A percentile compares a stretch with the other conserved stretches of the same genome.
Conservation (phyloP, 2,797 vertebrate genomes). For the Pseudomugil tenellus region DNA sequence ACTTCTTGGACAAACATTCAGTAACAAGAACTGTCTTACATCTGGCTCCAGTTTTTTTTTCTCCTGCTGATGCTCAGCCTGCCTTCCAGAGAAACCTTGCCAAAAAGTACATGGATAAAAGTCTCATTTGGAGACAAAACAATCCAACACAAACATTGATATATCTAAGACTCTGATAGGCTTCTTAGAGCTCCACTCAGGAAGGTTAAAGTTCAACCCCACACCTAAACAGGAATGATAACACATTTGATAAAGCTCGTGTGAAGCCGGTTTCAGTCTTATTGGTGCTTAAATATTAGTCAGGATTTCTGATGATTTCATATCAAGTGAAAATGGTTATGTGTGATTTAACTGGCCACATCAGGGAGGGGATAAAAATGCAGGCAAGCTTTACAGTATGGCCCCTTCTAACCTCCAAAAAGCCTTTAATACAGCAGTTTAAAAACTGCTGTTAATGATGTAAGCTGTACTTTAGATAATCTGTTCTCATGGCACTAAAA, state of each 20-base stretch:
- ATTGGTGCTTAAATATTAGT: background rate
- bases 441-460: constrained; percentile 10
- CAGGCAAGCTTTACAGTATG: background rate
- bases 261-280: background rate
- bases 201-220: background rate
- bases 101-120: background rate
- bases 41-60: constrained; percentile 11
- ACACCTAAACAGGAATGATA: background rate
- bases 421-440: background rate
- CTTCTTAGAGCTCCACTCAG: background rate
- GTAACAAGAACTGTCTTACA: background rate
- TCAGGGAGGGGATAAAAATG: background rate
- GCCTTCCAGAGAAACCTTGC: background rate
- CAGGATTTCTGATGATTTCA: background rate
- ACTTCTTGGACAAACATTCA: background rate
- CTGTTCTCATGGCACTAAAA: constrained; percentile 2
- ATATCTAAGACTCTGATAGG: background rate
- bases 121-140: background rate
- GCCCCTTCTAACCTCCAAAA: constrained; percentile 3
- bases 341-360: background rate
- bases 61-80: constrained; percentile 13
- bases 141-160: background rate
- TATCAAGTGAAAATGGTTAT: background rate
- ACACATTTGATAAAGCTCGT: background rate
- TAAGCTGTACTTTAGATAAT: background rate